Percentiles rank a stretch among this genome's conserved stretches.
These are phyloP conservation scores for Scyliorhinus canicula DNA, from an alignment of 2,797 vertebrate genomes.

Conservation along the genomic window DNA sequence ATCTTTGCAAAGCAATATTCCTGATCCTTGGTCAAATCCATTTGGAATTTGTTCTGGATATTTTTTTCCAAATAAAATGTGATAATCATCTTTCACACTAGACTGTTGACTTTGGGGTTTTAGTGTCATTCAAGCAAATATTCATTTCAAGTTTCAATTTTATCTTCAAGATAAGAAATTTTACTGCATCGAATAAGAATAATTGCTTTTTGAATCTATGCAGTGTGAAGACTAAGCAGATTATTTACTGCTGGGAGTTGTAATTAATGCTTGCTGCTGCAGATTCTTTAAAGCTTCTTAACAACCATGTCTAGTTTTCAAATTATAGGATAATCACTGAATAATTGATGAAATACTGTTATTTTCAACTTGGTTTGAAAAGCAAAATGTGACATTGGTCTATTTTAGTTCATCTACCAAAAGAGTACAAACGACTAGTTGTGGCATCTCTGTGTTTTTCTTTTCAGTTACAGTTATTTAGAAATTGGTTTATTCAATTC, in stretches of 20 bases:
- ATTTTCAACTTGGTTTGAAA: constrained; percentile 3
- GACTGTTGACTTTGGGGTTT: not conserved
- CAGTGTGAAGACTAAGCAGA: constrained; percentile 13
- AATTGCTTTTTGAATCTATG: not conserved
- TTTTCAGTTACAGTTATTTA: not conserved
- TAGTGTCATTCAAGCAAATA: not conserved
- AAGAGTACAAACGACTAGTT: not conserved
- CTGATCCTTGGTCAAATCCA: not conserved
- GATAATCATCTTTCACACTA: not conserved
- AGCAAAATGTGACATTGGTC: not conserved
- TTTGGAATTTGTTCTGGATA: not conserved
- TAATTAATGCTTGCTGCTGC: constrained; percentile 22
- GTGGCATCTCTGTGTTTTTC: not conserved
- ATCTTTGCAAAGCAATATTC: not conserved
- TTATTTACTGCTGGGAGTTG: not conserved
- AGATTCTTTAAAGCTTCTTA: constrained; percentile 17
- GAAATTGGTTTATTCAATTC: constrained; percentile 12
- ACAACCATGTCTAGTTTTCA: not conserved
- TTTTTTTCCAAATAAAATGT: not conserved
- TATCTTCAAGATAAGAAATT: not conserved
- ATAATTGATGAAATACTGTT: constrained; percentile 20
- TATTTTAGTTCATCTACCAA: constrained; percentile 19
- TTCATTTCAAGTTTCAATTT: not conserved
- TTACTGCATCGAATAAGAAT: not conserved
- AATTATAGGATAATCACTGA: not conserved